Conservation (phyloP, 2,888 invertebrate genomes). For the Lasioglossum calceatum region DNA sequence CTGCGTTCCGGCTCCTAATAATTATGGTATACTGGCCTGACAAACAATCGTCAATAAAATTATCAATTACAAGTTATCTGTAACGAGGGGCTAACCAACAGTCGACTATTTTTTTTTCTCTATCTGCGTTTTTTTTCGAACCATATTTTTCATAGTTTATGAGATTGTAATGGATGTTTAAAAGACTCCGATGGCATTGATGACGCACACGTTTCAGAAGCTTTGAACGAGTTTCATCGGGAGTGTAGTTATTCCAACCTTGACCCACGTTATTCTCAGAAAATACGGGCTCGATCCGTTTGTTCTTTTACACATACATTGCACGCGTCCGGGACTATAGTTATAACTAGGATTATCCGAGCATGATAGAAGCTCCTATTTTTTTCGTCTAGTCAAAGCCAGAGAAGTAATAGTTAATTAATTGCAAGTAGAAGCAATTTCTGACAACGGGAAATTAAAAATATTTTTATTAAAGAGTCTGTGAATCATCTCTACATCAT, state of each 20-base stretch:
- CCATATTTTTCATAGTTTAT: not conserved
- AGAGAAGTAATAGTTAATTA: not conserved
- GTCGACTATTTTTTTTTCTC: not conserved
- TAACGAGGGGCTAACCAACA: not conserved
- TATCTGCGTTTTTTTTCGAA: not conserved
- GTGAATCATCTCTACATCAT: too few species aligned
- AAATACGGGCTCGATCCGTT: not conserved
- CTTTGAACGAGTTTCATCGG: not conserved
- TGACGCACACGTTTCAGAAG: not conserved
- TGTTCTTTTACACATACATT: not conserved
- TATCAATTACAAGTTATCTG: not conserved
- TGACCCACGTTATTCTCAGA: conserved; percentile 9
- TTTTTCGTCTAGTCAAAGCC: not conserved
- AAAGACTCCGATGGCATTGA: not conserved
- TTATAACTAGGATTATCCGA: not conserved
- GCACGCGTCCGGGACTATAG: not conserved
- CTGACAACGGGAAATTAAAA: not conserved
- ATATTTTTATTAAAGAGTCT: not conserved
- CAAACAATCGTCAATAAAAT: not conserved
- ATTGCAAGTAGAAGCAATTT: not conserved
- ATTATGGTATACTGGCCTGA: not conserved
- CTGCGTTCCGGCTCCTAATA: not conserved
- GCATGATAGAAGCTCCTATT: not conserved
- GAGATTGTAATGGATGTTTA: not conserved
- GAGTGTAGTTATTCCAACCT: not conserved